phyloP scores from a whole-genome alignment of 2,888 invertebrate species.

The Sacculina carcini region DNA sequence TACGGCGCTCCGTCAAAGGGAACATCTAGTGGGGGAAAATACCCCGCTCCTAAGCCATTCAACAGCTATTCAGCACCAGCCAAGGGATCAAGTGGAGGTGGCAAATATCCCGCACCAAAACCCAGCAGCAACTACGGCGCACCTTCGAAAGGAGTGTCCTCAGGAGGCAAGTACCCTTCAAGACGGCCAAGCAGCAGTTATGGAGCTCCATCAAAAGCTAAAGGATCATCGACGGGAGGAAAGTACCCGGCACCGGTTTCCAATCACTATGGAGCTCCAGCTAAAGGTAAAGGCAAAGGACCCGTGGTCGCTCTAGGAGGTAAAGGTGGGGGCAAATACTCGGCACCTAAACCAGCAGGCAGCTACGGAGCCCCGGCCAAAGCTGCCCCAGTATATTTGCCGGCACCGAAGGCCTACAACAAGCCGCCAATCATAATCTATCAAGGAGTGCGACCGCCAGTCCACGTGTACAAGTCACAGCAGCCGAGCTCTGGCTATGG shows the following conservation, averaged over 20 bases:
- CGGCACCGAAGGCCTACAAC: constrained; percentile 17
- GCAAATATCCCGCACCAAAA: neutral
- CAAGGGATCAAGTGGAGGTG: neutral
- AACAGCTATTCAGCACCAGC: constrained; percentile 2
- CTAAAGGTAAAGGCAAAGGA: constrained; percentile 4
- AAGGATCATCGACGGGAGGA: too few relatives aligned
- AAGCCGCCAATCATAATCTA: constrained; percentile 21
- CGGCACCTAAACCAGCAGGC: constrained; percentile 3
- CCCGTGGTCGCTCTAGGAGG: constrained; percentile 1
- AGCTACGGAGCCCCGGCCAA: constrained; percentile 2
- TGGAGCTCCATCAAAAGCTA: neutral
- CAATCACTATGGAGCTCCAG: neutral
- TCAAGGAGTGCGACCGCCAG: constrained; percentile 20
- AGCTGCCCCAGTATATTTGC: constrained; percentile 15
- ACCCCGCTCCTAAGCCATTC: constrained; percentile 2
- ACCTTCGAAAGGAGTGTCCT: constrained; percentile 3
- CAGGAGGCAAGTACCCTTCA: neutral
- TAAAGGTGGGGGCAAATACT: constrained; percentile 5
- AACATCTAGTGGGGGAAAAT: too few relatives aligned
- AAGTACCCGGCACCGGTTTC: too few relatives aligned
- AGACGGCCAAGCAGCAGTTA: constrained; percentile 3
- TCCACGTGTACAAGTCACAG: constrained; percentile 19
- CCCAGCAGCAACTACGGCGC: constrained; percentile 12
- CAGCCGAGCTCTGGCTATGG: constrained; percentile 13
- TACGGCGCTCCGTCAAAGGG: too few relatives aligned